Evolutionary conservation across 2,888 invertebrate genomes (phyloP).

Genomic region (Drosophila sordidula): DNA sequence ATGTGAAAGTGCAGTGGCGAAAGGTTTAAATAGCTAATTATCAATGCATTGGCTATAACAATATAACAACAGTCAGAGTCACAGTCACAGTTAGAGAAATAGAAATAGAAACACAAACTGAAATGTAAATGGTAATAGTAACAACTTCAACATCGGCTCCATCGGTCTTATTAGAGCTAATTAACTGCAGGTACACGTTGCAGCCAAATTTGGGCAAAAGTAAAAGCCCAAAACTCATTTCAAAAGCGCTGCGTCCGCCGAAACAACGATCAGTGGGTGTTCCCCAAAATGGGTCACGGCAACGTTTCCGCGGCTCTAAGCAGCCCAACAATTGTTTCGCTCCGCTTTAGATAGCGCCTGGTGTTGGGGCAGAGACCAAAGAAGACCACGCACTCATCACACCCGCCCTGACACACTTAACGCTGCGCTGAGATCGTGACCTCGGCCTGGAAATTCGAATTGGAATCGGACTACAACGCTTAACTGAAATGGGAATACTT

Average conservation of each 20-base stretch:
- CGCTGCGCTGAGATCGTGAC: constrained; percentile 51
- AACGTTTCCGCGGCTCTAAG: constrained; percentile 40
- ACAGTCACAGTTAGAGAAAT: constrained; percentile 13
- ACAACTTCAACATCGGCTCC: constrained; percentile 24
- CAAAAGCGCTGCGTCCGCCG: constrained; percentile 53
- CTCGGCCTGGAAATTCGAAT: constrained; percentile 41
- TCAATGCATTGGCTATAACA: constrained; percentile 44
- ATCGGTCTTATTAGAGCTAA: constrained; percentile 52
- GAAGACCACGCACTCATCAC: constrained; percentile 64
- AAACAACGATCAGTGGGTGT: constrained; percentile 70
- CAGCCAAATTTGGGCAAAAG: constrained; percentile 52
- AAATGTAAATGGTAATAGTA: constrained; percentile 24
- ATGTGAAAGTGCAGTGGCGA: constrained; percentile 77
- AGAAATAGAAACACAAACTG: constrained; percentile 3
- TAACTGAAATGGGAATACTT: constrained; percentile 10
- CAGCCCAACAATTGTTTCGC: constrained; percentile 42
- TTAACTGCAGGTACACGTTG: constrained; percentile 53
- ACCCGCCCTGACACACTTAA: constrained; percentile 70
- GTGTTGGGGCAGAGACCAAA: constrained; percentile 10
- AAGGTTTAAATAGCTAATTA: constrained; percentile 64
- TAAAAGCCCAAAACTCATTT: constrained; percentile 48
- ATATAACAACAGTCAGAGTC: constrained; percentile 12
- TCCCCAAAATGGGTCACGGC: constrained; percentile 72
- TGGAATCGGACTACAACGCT: constrained; percentile 22
- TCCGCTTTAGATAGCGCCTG: constrained; percentile 24